These are phyloP conservation scores for Gonocerus acuteangulatus DNA, from an alignment of 2,888 invertebrate genomes.

Conservation along the genomic window DNA sequence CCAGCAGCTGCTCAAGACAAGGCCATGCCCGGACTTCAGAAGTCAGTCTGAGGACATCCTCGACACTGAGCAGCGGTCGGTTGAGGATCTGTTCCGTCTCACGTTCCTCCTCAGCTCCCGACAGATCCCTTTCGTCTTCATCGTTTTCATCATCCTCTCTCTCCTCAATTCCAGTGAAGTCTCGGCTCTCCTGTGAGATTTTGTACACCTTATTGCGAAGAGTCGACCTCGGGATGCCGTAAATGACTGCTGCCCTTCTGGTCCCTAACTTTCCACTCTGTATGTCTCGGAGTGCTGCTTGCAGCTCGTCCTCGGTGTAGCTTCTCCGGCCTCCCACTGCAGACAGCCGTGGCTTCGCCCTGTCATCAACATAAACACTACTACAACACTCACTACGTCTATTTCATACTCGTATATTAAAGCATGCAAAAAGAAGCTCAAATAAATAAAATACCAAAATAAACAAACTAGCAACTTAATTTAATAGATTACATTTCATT, in stretches of 20 bases:
- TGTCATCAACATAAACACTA: conserved; percentile 48
- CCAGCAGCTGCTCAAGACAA: conserved; percentile 49
- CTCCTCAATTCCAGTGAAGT: conserved; percentile 33
- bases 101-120: conserved; percentile 43
- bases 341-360: conserved; percentile 59
- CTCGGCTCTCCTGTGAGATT: conserved; percentile 57
- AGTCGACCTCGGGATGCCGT: conserved; percentile 93
- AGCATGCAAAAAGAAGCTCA: conserved; percentile 32
- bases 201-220: conserved; percentile 92
- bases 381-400: conserved; percentile 34
- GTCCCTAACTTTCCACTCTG: conserved; percentile 88
- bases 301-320: conserved; percentile 93
- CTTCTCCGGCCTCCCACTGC: conserved; percentile 56
- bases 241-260: conserved; percentile 85
- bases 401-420: conserved; percentile 4
- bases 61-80: conserved; percentile 51
- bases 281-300: conserved; percentile 88
- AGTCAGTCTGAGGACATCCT: conserved; percentile 53
- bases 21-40: conserved; percentile 40
- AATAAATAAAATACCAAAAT: conserved; percentile 2
- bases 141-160: conserved; percentile 38
- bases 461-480: neutral
- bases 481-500: too few species aligned
- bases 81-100: conserved; percentile 48
- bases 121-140: conserved; percentile 48